A percentile compares a stretch with the other conserved stretches of the same genome.
Conservation (phyloP, 2,113 vertebrate genomes). For the Chloropsis hardwickii region DNA sequence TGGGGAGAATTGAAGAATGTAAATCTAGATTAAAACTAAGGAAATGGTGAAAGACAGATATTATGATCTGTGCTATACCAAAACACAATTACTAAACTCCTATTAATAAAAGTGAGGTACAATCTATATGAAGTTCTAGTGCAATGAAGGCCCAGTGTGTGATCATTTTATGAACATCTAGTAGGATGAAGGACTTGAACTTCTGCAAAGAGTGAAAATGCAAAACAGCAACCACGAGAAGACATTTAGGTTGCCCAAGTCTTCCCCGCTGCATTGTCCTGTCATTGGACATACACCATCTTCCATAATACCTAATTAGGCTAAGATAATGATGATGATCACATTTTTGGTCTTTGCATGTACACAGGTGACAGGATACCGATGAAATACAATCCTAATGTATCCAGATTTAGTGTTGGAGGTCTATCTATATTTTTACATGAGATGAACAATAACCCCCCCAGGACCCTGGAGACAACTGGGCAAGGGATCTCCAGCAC, state of each 20-base stretch:
- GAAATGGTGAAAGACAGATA: background rate
- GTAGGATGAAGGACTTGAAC: background rate
- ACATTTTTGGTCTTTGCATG: background rate
- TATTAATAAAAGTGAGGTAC: background rate
- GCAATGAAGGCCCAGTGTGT: background rate
- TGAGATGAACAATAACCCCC: rapidly evolving
- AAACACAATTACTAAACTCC: background rate
- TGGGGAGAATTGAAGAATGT: background rate
- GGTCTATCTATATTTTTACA: background rate
- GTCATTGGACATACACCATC: background rate
- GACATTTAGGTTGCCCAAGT: background rate
- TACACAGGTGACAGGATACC: background rate
- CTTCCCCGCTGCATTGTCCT: background rate
- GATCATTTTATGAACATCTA: background rate
- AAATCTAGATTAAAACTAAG: background rate
- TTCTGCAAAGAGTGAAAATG: background rate
- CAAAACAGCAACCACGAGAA: background rate
- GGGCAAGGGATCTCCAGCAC: background rate
- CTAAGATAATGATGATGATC: background rate
- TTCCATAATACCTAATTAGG: background rate
- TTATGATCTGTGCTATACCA: background rate
- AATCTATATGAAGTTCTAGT: background rate
- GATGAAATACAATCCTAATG: background rate
- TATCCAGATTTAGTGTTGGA: background rate
- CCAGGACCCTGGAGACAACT: background rate